phyloP scores from a whole-genome alignment of 2,888 invertebrate genomes.

The Azorinus chamasolen region DNA sequence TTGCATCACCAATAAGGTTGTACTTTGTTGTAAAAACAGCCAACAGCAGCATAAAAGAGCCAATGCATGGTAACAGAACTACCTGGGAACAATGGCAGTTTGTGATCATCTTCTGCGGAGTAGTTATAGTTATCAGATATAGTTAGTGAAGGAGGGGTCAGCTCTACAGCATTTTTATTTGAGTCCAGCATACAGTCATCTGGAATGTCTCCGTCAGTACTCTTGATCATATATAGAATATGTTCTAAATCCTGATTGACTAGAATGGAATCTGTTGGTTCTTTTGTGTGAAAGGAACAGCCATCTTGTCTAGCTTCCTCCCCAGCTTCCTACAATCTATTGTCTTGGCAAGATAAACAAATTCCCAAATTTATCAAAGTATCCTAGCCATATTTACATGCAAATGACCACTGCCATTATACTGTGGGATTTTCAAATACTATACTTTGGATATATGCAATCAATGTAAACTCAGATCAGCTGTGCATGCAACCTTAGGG shows the following conservation, averaged over 20 bases:
- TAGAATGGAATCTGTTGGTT: no score
- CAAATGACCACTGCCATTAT: no score
- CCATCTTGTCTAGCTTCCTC: no score
- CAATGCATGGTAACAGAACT: conserved; percentile 34
- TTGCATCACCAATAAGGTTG: no score
- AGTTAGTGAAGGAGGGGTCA: conserved; percentile 6
- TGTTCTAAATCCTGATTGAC: conserved; percentile 7
- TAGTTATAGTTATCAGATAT: conserved; percentile 2
- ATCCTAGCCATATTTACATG: no score
- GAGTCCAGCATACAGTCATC: conserved; percentile 11
- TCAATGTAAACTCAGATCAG: no score
- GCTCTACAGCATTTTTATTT: conserved; percentile 3
- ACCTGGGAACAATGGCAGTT: conserved; percentile 36
- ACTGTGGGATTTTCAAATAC: no score
- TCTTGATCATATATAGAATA: conserved; percentile 5
- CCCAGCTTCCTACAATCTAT: neutral
- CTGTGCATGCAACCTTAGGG: no score
- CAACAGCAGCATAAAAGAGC: conserved; percentile 51
- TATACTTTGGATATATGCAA: no score
- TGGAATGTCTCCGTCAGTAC: conserved; percentile 6
- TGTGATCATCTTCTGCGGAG: conserved; percentile 7
- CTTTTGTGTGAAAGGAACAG: no score
- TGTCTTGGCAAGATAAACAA: no score
- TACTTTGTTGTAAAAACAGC: conserved; percentile 42
- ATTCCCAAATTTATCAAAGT: no score